A percentile compares a stretch with the other conserved stretches of the same genome.
Evolutionary conservation across 2,797 vertebrate species (phyloP).

Genomic region (Cirrhinus molitorella): DNA sequence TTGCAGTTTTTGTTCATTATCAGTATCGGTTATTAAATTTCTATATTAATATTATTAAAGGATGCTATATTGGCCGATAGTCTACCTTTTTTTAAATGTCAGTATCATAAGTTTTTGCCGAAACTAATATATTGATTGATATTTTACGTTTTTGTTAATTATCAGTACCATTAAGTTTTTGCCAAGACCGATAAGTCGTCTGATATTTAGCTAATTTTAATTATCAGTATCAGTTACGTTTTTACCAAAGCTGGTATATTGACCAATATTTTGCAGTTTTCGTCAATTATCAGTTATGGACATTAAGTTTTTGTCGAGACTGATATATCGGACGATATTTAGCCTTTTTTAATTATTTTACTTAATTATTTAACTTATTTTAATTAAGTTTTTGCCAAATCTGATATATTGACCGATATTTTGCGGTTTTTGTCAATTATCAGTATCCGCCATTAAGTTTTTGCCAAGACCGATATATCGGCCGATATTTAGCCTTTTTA

Average conservation of each 20-base stretch:
- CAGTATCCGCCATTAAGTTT: background rate
- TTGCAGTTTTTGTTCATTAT: no score
- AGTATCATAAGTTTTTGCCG: background rate
- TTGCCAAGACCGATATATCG: background rate
- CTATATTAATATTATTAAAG: no score
- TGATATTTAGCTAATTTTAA: background rate
- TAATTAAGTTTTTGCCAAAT: background rate
- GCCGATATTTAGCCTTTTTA: background rate
- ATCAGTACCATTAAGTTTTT: no score
- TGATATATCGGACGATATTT: background rate
- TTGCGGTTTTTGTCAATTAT: background rate
- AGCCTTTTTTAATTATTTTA: background rate
- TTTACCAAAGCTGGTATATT: no score
- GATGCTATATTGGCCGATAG: no score
- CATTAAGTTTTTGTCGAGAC: background rate
- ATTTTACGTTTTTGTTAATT: no score
- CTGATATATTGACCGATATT: background rate
- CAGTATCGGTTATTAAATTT: no score
- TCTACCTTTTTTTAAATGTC: background rate
- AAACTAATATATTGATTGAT: accelerated
- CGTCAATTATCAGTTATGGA: background rate
- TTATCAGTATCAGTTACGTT: no score
- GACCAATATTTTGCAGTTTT: no score
- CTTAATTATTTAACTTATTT: no score
- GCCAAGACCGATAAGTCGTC: no score